Base-by-base conservation (phyloP, 2,113 vertebrate species). In the Nicator chloris region DNA sequence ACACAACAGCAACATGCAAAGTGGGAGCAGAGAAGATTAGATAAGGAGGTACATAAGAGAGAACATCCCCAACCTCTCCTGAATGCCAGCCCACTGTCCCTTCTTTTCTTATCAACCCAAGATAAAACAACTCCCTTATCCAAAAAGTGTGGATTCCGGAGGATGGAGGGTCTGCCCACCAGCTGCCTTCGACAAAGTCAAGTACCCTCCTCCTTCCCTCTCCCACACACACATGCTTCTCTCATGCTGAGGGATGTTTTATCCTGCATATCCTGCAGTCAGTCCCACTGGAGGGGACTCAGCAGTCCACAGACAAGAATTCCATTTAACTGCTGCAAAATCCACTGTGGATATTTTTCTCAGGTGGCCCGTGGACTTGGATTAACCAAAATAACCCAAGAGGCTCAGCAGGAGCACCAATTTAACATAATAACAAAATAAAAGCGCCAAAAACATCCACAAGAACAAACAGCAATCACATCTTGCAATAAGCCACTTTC, bases 221-320 rank as follows among this genome's bases (percentile, higher is more conserved):
- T 73, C 40, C 39, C n/a, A 18, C 59, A 51, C 1, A 0, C 65
- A 54, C 70, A 9, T 0, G 9, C 39, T 70, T 54, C 54, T 63
- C 24, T 39, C 24, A 8, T 1, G 3, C 57, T 5, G 28, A 82
- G 18, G 10, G 69, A 83, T 13, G 47, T 49, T 82, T 35, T 33
- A 65, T 18, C 49, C 76, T 16, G 27, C 47, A 19, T 33, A 65
- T 18, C 49, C 76, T 16, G 27, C 47, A 19, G 11, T 15, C 47
- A 24, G 49, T 53, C 57, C n/a, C 75, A 4, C 33, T 1, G 31
- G 31, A 21, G 69, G 1, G 14, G 8, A 28, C 65, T 54, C 56
- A 17, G n/a, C 0, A 0, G 27, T 39, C 31, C 56, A 23, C 11
- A 7, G 4, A 33, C 2, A 21, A 0, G 1, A 31, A n/a, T 15